Conservation (phyloP, 1,140 invertebrate species). For the Drosophila rufa region DNA sequence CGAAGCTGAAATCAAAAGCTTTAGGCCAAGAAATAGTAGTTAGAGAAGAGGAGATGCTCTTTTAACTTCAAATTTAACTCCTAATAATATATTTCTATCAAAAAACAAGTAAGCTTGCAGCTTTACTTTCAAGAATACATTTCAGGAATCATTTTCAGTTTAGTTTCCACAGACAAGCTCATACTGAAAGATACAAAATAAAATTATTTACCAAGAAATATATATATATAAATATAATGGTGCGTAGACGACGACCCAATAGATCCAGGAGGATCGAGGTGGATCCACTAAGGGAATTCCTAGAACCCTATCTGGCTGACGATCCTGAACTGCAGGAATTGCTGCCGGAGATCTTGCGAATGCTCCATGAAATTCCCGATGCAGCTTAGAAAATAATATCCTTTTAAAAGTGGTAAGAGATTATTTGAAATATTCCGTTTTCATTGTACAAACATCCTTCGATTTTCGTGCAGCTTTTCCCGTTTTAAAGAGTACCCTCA, state of each 20-base stretch:
- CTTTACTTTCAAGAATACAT: neutral
- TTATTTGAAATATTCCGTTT: neutral
- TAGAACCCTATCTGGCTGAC: slow-evolving; percentile 3
- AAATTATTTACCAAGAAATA: neutral
- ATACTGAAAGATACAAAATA: neutral
- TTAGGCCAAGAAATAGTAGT: neutral
- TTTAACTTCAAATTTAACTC: neutral
- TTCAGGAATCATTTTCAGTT: neutral
- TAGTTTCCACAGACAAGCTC: neutral
- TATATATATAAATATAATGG: neutral
- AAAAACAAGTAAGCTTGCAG: neutral
- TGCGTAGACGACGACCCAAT: neutral
- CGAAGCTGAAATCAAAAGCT: slow-evolving; percentile 29
- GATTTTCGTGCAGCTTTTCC: slow-evolving; percentile 8
- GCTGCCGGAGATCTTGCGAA: slow-evolving; percentile 5
- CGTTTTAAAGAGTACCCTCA: slow-evolving; percentile 21
- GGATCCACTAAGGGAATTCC: slow-evolving; percentile 3
- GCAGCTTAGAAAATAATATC: neutral
- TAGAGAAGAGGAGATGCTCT: slow-evolving; percentile 10
- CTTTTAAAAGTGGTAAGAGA: neutral
- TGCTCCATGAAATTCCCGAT: slow-evolving; percentile 13
- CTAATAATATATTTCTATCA: neutral
- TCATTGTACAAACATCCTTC: neutral
- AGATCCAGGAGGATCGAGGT: neutral
- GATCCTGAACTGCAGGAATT: slow-evolving; percentile 12